phyloP scores from a whole-genome alignment of 2,888 invertebrate genomes.

The Papilio elwesi region DNA sequence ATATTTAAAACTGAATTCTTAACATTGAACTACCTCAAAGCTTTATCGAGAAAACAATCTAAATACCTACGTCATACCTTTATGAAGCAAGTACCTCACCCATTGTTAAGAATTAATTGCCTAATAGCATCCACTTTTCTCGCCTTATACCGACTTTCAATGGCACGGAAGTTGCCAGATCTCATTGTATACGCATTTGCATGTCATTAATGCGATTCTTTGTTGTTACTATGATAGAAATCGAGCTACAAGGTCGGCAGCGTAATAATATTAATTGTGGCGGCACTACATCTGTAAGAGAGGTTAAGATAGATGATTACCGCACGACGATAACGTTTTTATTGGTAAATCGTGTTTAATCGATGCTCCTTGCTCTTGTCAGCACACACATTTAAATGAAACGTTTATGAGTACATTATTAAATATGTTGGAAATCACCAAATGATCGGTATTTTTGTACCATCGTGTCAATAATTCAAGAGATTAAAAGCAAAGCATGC shows the following conservation, averaged over 20 bases:
- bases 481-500: no score
- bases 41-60: slow-evolving; percentile 13
- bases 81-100: slow-evolving; percentile 38
- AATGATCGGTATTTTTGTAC: no score
- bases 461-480: no score
- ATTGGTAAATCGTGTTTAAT: slow-evolving; percentile 43
- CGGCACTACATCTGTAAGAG: slow-evolving; percentile 57
- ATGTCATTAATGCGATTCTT: slow-evolving; percentile 73
- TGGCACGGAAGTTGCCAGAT: slow-evolving; percentile 68
- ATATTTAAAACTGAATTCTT: background rate
- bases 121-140: slow-evolving; percentile 67
- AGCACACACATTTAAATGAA: background rate
- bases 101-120: slow-evolving; percentile 67
- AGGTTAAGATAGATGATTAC: slow-evolving; percentile 51
- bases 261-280: slow-evolving; percentile 70
- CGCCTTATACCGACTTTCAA: slow-evolving; percentile 71
- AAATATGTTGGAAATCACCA: no score
- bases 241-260: slow-evolving; percentile 66
- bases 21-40: background rate
- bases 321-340: slow-evolving; percentile 46
- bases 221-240: slow-evolving; percentile 73
- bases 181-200: slow-evolving; percentile 70
- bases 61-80: slow-evolving; percentile 7
- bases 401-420: no score
- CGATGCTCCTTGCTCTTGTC: slow-evolving; percentile 18